A percentile compares a stretch with the other conserved stretches of the same genome.
These are phyloP conservation scores for Andrena dorsata DNA, from an alignment of 2,888 invertebrate species.

Conservation along the genomic window DNA sequence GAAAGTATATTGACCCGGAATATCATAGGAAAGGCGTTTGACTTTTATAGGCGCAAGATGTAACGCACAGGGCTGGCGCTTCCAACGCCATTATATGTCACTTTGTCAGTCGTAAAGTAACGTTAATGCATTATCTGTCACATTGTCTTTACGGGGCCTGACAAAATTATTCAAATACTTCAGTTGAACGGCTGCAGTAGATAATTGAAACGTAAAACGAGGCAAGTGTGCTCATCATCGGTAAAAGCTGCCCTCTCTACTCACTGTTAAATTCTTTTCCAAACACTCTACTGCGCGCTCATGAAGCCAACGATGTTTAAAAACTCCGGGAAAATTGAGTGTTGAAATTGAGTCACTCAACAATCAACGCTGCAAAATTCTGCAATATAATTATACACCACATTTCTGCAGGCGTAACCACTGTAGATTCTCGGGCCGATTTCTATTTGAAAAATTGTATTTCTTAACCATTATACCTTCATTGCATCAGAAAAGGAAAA, in stretches of 20 bases:
- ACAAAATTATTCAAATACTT: no score
- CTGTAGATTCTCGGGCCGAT: no score
- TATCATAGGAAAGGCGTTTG: slow-evolving; percentile 6
- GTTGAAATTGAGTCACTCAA: no score
- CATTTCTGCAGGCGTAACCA: not conserved
- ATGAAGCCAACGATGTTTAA: no score
- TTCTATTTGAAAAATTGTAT: not conserved
- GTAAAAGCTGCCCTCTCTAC: no score
- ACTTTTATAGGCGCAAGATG: slow-evolving; percentile 4
- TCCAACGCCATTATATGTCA: not conserved
- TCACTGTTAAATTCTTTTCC: no score
- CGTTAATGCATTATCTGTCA: not conserved
- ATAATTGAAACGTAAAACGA: no score
- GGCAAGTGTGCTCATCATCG: no score
- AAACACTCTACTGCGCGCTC: no score
- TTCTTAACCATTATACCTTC: not conserved
- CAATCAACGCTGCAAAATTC: not conserved
- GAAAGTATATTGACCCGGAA: slow-evolving; percentile 3
- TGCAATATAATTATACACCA: not conserved
- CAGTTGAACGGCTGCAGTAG: no score
- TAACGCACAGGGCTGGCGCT: slow-evolving; percentile 1
- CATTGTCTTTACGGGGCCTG: no score
- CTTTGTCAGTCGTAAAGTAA: not conserved
- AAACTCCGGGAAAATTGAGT: no score
- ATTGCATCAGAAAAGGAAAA: slow-evolving; percentile 1